These are phyloP conservation scores for Loxodonta africana DNA, from an alignment of 2,113 vertebrate genomes.

Conservation along the genomic window DNA sequence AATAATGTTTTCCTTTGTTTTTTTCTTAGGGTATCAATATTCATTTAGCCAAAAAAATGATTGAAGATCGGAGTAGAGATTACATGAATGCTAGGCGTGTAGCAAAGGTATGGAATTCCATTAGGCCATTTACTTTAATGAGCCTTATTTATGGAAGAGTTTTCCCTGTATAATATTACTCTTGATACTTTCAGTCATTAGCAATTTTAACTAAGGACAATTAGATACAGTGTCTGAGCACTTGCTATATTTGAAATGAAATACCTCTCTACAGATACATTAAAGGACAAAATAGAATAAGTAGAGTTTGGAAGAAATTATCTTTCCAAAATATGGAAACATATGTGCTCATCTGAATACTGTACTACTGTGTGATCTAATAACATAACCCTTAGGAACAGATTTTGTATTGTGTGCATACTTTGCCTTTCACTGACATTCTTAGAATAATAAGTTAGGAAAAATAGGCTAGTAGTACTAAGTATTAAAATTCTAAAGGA, in stretches of 20 bases:
- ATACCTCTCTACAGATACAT: constrained; percentile 10
- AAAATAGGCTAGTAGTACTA: constrained; percentile 40
- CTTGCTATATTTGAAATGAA: constrained; percentile 66
- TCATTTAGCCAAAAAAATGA: constrained; percentile 99
- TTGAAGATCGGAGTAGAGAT: constrained; percentile 99
- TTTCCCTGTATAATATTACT: constrained; percentile 13
- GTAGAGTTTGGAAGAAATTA: constrained; percentile 26
- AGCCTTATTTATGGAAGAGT: neutral
- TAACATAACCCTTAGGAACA: neutral
- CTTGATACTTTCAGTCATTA: constrained; percentile 40
- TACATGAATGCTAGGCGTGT: constrained; percentile 99
- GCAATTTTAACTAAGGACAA: constrained; percentile 34
- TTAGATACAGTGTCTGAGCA: neutral
- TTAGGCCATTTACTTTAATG: constrained; percentile 1
- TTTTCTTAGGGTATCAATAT: constrained; percentile 96
- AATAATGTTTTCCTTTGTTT: constrained; percentile 59
- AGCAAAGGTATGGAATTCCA: constrained; percentile 92
- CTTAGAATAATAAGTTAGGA: constrained; percentile 13
- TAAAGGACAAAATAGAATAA: constrained; percentile 58
- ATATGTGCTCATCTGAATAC: constrained; percentile 17
- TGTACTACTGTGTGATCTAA: neutral
- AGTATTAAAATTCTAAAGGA: constrained; percentile 67
- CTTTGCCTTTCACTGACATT: constrained; percentile 42
- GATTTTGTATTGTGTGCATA: constrained; percentile 6
- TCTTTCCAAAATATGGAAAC: constrained; percentile 23